Conservation (phyloP, 2,888 invertebrate species). For the Frankliniella fusca region DNA sequence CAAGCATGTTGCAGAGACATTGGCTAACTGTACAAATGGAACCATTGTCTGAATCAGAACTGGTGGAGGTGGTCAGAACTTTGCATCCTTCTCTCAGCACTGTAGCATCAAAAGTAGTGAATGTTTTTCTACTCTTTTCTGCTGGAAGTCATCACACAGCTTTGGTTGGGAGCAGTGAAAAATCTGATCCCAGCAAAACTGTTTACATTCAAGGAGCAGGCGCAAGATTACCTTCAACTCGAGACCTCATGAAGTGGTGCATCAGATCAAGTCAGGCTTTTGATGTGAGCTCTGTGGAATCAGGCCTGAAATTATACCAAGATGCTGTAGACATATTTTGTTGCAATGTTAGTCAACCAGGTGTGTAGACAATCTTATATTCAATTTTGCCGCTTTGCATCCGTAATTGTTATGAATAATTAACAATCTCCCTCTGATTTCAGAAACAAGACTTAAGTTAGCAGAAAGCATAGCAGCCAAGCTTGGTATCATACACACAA, state of each 20-base stretch:
- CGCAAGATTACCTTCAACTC: conserved; percentile 41
- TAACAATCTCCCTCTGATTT: conserved; percentile 41
- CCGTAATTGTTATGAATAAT: neutral
- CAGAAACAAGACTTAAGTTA: conserved; percentile 60
- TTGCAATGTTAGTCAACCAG: conserved; percentile 60
- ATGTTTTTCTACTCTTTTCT: conserved; percentile 77
- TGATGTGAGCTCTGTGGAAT: conserved; percentile 64
- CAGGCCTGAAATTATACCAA: conserved; percentile 69
- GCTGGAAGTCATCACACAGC: conserved; percentile 59
- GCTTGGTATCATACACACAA: conserved; percentile 74
- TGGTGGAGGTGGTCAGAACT: conserved; percentile 64
- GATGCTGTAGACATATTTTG: conserved; percentile 91
- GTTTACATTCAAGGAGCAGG: neutral
- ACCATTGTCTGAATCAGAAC: conserved; percentile 69
- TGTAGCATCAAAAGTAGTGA: conserved; percentile 70
- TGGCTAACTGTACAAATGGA: conserved; percentile 77
- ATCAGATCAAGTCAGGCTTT: conserved; percentile 69
- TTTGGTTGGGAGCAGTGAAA: conserved; percentile 47
- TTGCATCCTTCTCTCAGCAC: conserved; percentile 68
- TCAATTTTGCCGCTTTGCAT: neutral
- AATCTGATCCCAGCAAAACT: conserved; percentile 39
- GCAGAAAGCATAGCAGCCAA: conserved; percentile 72
- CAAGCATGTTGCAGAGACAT: conserved; percentile 72
- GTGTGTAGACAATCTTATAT: conserved; percentile 40
- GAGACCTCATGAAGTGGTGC: conserved; percentile 92